Conservation (phyloP, 2,888 invertebrate species). For the Archips crataeganus region DNA sequence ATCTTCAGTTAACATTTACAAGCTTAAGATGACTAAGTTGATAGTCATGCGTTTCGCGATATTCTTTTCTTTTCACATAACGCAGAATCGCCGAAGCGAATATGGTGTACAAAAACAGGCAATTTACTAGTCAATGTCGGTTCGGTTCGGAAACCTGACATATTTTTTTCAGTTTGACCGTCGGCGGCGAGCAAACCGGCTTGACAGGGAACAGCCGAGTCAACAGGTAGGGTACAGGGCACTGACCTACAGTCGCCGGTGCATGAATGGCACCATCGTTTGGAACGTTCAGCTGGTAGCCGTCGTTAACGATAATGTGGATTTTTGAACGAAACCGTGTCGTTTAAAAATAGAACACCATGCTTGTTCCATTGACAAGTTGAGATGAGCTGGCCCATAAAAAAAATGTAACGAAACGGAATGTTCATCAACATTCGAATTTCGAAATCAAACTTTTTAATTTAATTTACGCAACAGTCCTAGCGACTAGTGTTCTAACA, state of each 20-base stretch:
- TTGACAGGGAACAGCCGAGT: constrained; percentile 67
- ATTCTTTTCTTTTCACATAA: constrained; percentile 13
- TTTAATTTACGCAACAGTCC: background rate
- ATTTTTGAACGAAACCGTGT: constrained; percentile 47
- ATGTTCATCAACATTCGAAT: background rate
- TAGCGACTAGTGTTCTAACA: background rate
- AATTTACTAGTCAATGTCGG: constrained; percentile 52
- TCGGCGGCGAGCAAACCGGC: constrained; percentile 72
- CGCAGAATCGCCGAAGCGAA: constrained; percentile 25
- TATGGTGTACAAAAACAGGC: constrained; percentile 29
- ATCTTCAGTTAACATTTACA: background rate
- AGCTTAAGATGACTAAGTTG: background rate
- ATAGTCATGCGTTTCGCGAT: constrained; percentile 2
- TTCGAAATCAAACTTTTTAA: background rate
- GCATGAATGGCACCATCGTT: constrained; percentile 69
- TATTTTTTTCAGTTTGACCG: constrained; percentile 55
- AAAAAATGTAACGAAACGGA: background rate
- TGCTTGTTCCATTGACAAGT: constrained; percentile 23
- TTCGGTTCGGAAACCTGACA: constrained; percentile 61
- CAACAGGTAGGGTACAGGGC: constrained; percentile 83
- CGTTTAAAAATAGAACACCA: constrained; percentile 38
- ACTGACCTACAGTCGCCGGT: constrained; percentile 77
- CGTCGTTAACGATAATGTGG: constrained; percentile 56
- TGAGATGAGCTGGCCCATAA: constrained; percentile 24
- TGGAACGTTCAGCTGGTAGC: constrained; percentile 59